A percentile compares a stretch with the other conserved stretches of the same genome.
Conservation (phyloP, 2,888 invertebrate species). For the Nomada lathburiana region DNA sequence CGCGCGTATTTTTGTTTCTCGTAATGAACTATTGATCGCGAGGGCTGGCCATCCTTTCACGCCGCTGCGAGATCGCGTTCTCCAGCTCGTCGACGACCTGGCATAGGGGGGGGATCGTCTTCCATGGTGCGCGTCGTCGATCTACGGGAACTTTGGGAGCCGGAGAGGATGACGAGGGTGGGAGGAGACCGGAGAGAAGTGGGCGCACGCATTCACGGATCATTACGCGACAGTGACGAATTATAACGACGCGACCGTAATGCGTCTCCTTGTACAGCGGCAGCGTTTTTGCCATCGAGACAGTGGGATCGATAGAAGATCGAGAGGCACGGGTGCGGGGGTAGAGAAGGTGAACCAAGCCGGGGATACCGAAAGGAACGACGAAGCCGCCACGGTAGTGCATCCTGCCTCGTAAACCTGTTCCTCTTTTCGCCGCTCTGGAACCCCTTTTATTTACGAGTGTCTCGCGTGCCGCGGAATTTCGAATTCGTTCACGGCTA, state of each 20-base stretch:
- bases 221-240: slow-evolving; percentile 82
- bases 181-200: slow-evolving; percentile 19
- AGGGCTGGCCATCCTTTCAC: slow-evolving; percentile 73
- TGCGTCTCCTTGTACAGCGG: slow-evolving; percentile 74
- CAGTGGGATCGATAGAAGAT: slow-evolving; percentile 70
- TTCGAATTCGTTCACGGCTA: slow-evolving; percentile 70
- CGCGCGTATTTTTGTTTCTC: slow-evolving; percentile 79
- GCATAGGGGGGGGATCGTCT: slow-evolving; percentile 16
- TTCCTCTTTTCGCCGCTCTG: slow-evolving; percentile 76
- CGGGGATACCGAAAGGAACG: slow-evolving; percentile 52
- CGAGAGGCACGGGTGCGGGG: slow-evolving; percentile 53
- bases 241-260: slow-evolving; percentile 77
- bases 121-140: slow-evolving; percentile 27
- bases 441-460: slow-evolving; percentile 75
- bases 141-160: slow-evolving; percentile 21
- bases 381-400: slow-evolving; percentile 68
- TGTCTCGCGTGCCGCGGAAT: slow-evolving; percentile 74
- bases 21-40: slow-evolving; percentile 83
- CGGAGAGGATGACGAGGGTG: slow-evolving; percentile 11
- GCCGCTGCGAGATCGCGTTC: slow-evolving; percentile 53
- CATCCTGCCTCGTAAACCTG: slow-evolving; percentile 77
- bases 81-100: slow-evolving; percentile 50
- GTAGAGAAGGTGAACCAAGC: not conserved
- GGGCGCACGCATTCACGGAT: slow-evolving; percentile 74
- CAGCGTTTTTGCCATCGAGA: slow-evolving; percentile 70